A percentile compares a stretch with the other conserved stretches of the same genome.
Conservation (phyloP, 2,113 vertebrate genomes). For the Chaetura pelagica region DNA sequence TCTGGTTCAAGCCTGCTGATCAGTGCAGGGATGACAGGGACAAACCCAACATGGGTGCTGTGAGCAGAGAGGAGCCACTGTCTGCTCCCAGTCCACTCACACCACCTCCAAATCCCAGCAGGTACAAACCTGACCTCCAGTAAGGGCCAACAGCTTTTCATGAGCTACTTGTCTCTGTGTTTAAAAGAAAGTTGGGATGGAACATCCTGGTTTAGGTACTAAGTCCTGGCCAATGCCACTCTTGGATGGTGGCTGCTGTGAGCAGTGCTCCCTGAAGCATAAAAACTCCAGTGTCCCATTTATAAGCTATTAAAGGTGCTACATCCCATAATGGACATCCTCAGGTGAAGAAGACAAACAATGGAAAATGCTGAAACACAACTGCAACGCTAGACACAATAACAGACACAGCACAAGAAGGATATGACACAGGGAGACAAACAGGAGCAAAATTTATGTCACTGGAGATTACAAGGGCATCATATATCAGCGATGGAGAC, state of each 20-base stretch:
- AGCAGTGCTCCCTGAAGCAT: not conserved
- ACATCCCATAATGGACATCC: slow-evolving; percentile 56
- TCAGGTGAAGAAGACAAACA: slow-evolving; percentile 58
- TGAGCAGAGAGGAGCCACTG: not conserved
- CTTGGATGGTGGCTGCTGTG: not conserved
- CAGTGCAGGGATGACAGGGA: not conserved
- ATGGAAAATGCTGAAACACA: not conserved
- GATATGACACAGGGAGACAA: slow-evolving; percentile 50
- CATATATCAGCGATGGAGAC: not conserved
- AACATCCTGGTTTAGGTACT: not conserved
- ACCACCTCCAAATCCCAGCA: not conserved
- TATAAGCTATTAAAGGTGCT: slow-evolving; percentile 44
- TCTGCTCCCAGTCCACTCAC: not conserved
- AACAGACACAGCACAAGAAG: slow-evolving; percentile 32
- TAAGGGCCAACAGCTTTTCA: accelerated
- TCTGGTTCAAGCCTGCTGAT: not conserved
- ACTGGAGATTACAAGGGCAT: slow-evolving; percentile 41
- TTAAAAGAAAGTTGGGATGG: not conserved
- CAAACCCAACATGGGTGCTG: accelerated
- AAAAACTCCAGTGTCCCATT: slow-evolving; percentile 2
- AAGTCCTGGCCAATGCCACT: not conserved
- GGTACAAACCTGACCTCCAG: not conserved
- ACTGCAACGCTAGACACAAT: not conserved
- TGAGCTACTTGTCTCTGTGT: not conserved
- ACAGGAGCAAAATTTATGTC: slow-evolving; percentile 63